These are phyloP conservation scores for Formica selysi DNA, from an alignment of 1,140 invertebrate species.

Conservation along the genomic window DNA sequence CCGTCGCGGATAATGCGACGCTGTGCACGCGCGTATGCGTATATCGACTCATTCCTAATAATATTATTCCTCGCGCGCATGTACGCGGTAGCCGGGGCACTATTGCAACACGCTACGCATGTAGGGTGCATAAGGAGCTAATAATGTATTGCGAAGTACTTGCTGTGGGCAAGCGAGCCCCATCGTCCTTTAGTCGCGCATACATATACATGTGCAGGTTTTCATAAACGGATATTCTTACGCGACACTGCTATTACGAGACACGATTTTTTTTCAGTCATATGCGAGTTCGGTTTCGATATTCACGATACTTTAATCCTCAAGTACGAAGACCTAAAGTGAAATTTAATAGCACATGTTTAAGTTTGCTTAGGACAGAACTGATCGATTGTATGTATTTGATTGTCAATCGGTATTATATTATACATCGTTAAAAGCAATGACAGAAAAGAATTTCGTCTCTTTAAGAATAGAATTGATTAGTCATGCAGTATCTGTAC, in stretches of 20 bases:
- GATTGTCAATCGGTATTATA: not conserved
- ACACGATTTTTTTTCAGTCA: not conserved
- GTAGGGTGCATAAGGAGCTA: constrained; percentile 65
- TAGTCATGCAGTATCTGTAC: not conserved
- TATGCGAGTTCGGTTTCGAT: constrained; percentile 12
- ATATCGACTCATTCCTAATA: constrained; percentile 63
- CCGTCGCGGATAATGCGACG: constrained; percentile 46
- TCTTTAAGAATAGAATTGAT: not conserved
- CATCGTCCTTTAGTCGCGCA: constrained; percentile 20
- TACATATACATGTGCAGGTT: constrained; percentile 1
- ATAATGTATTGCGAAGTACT: constrained; percentile 57
- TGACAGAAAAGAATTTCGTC: not conserved
- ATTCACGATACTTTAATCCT: not conserved
- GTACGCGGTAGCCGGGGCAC: constrained; percentile 25
- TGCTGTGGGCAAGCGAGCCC: constrained; percentile 35
- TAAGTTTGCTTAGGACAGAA: not conserved
- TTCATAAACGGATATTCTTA: constrained; percentile 55
- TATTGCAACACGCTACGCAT: constrained; percentile 51
- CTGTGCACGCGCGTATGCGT: not conserved
- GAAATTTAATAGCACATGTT: not conserved
- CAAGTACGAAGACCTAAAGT: not conserved
- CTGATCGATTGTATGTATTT: not conserved
- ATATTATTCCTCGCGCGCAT: constrained; percentile 68
- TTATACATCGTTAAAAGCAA: not conserved
- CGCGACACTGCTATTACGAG: constrained; percentile 27